phyloP scores from a whole-genome alignment of 2,797 vertebrate species.

The Tangara arthus region DNA sequence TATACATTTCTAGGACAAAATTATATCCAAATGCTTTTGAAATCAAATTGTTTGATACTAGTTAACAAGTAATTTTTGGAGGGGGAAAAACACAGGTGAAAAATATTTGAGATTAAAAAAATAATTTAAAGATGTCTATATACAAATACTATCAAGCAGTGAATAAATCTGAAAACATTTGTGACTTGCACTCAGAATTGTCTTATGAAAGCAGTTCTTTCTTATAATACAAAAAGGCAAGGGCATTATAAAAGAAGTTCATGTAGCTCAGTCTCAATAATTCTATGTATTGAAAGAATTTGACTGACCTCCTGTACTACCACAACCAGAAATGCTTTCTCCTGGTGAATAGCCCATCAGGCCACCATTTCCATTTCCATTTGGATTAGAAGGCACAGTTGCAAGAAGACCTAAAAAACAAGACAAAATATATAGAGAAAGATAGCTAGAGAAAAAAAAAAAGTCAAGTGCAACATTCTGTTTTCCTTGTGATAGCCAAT shows the following conservation, averaged over 20 bases:
- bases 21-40: not conserved
- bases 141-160: not conserved
- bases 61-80: not conserved
- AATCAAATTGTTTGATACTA: not conserved
- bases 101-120: not conserved
- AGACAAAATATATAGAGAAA: not conserved
- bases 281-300: not conserved
- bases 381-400: constrained; percentile 85
- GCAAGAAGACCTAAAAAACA: constrained; percentile 84
- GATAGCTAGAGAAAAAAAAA: not conserved
- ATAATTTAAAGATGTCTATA: not conserved
- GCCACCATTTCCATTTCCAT: constrained; percentile 77
- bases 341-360: constrained; percentile 79
- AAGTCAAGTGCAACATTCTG: not conserved
- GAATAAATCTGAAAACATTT: not conserved
- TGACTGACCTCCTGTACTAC: constrained; percentile 78
- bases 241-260: not conserved
- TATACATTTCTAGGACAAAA: not conserved
- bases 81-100: not conserved
- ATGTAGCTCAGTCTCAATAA: not conserved
- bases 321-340: constrained; percentile 72
- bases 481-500: not conserved
- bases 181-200: not conserved
- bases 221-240: not conserved
- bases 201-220: not conserved